These are phyloP conservation scores for Gymnarchus niloticus DNA, from an alignment of 2,113 vertebrate species.

Conservation along the genomic window DNA sequence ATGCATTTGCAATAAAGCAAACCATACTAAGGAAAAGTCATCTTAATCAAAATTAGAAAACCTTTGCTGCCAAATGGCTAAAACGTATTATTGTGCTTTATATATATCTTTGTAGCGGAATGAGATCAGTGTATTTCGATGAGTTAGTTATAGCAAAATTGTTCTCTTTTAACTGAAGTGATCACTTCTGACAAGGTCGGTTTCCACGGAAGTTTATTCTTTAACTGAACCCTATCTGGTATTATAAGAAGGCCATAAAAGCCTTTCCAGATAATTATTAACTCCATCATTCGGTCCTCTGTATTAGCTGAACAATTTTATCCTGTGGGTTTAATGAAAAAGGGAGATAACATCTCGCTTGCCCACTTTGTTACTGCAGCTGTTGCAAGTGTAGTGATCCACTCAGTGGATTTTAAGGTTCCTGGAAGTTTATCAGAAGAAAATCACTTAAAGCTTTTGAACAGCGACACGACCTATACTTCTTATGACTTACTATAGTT, in stretches of 20 bases:
- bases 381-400: conserved; percentile 30
- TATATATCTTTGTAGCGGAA: not conserved
- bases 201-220: conserved; percentile 2
- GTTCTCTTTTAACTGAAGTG: not conserved
- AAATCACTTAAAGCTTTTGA: not conserved
- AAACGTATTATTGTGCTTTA: not conserved
- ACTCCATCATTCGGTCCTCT: conserved; percentile 26
- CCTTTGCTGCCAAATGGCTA: not conserved
- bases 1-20: not conserved
- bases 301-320: conserved; percentile 32
- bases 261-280: conserved; percentile 41
- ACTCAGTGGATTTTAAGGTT: conserved; percentile 16
- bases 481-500: not conserved
- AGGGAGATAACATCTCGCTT: conserved; percentile 38
- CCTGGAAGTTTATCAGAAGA: not conserved
- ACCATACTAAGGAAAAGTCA: not conserved
- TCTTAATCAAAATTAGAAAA: not conserved
- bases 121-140: not conserved
- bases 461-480: not conserved
- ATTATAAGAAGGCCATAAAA: conserved; percentile 34
- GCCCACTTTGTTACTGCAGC: conserved; percentile 28
- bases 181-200: not conserved
- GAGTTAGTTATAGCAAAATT: not conserved
- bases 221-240: conserved; percentile 24
- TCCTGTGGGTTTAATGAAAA: conserved; percentile 26